phyloP scores from a whole-genome alignment of 2,888 invertebrate genomes.

The Agrochola circellaris region DNA sequence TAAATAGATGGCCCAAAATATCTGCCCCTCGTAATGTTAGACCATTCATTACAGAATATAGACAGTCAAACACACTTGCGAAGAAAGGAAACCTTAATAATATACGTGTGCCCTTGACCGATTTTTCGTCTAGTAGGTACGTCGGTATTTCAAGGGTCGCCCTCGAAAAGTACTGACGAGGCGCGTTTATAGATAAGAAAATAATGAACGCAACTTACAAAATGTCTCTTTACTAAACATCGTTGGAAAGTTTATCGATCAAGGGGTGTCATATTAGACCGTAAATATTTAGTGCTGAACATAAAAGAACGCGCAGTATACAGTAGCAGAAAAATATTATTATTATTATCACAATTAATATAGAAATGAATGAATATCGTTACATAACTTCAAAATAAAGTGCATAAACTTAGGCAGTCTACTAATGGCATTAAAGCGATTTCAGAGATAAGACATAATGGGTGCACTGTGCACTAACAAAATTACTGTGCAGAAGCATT shows the following conservation, averaged over 20 bases:
- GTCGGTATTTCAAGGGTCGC: slow-evolving; percentile 48
- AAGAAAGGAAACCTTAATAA: slow-evolving; percentile 37
- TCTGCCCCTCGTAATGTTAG: slow-evolving; percentile 19
- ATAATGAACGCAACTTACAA: slow-evolving; percentile 42
- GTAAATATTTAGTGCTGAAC: slow-evolving; percentile 30
- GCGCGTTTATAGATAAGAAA: slow-evolving; percentile 50
- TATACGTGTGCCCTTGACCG: slow-evolving; percentile 53
- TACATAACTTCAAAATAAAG: not conserved
- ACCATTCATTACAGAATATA: slow-evolving; percentile 34
- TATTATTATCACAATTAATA: not conserved
- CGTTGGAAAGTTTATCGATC: slow-evolving; percentile 42
- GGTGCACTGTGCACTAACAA: slow-evolving; percentile 26
- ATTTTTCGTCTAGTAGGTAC: slow-evolving; percentile 45
- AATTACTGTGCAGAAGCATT: slow-evolving; percentile 30
- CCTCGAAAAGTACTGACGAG: slow-evolving; percentile 46
- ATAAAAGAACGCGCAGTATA: not conserved
- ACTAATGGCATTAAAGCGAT: slow-evolving; percentile 21
- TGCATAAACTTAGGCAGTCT: slow-evolving; percentile 6
- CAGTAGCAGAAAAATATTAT: not conserved
- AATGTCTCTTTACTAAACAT: slow-evolving; percentile 44
- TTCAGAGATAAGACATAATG: slow-evolving; percentile 15
- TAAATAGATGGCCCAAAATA: slow-evolving; percentile 21
- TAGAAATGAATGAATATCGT: not conserved
- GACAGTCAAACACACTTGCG: slow-evolving; percentile 29
- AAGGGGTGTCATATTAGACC: slow-evolving; percentile 1